Conservation (phyloP, 2,113 vertebrate genomes). For the Eulacestoma nigropectus region DNA sequence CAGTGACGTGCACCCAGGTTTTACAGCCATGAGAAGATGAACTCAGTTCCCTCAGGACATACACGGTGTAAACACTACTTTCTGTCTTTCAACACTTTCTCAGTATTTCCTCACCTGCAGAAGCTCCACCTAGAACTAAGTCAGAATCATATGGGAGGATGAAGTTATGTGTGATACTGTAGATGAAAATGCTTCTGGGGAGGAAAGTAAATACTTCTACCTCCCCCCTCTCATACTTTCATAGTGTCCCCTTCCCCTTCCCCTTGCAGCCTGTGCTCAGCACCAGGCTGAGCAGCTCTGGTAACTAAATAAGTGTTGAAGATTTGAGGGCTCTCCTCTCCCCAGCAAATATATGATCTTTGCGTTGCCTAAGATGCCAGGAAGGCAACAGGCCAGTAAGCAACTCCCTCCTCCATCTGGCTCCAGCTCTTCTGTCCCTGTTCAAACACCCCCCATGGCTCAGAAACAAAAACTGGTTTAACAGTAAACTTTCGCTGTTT, state of each 20-base stretch:
- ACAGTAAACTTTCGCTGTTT: constrained; percentile 19
- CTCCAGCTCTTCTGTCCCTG: neutral
- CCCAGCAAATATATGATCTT: neutral
- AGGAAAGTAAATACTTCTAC: neutral
- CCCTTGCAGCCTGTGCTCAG: neutral
- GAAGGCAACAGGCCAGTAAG: neutral
- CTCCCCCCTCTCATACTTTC: neutral
- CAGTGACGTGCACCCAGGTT: neutral
- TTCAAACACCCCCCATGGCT: neutral
- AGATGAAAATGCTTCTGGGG: neutral
- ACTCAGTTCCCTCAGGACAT: neutral
- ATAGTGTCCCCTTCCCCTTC: neutral
- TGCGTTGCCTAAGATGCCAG: neutral
- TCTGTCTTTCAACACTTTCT: neutral
- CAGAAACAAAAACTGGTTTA: neutral
- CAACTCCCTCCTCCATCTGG: neutral
- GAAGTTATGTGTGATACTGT: neutral
- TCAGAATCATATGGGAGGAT: neutral
- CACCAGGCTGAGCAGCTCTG: neutral
- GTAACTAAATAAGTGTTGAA: neutral
- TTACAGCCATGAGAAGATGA: neutral
- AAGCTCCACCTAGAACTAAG: neutral
- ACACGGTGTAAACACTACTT: neutral
- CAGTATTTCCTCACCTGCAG: neutral
- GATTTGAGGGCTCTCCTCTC: neutral